Base-by-base conservation (phyloP, 2,888 invertebrate species). In the Apantesis nais region DNA sequence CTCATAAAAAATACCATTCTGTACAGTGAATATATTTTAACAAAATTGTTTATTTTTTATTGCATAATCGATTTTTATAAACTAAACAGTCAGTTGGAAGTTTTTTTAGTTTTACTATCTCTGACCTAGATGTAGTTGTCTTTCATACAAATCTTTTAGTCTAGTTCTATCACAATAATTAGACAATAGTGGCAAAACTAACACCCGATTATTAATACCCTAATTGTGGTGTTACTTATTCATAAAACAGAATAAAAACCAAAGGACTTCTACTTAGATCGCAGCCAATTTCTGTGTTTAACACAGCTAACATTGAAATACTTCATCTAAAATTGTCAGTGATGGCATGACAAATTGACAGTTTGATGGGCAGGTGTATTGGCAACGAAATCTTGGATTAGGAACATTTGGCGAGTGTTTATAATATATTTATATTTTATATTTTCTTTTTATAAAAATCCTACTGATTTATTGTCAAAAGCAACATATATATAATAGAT, bases 331-430 rank as follows among this genome's bases (percentile, higher is more conserved):
- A 14, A 58, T 58, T 29, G 25, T 58, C 25, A 29, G 58, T 58
- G 58, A 29, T 58, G 58, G 29, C 29, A 16, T 58, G 58, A 31
- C 63, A 63, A 44, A 44, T 63, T 63, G 63, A 44, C 63, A 63
- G 63, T 22, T 2, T n/a, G 63, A 63, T 44, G 3, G 44, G 22
- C 62, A 63, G 29, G 2, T 11, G 11, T 12, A 44, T 29, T 44
- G 44, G 41, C 41, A 22, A 5, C 37, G 22, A 63, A 31, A 29
- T 31, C 29, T 29, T 31, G 29, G 22, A 63, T 63, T 31, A 44
- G 22, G 19, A 22, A 44, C 2, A 63, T 11, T 63, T 44, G 4
- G 11, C 29, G 55, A 55, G 25, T 25, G 55, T 55, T 55, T 55
- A 55, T 55, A 12, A n/a, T 11, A 25, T n/a, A n/a, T n/a, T n/a